Evolutionary conservation across 2,888 invertebrate genomes (phyloP).

Genomic region (Agelastica alni): DNA sequence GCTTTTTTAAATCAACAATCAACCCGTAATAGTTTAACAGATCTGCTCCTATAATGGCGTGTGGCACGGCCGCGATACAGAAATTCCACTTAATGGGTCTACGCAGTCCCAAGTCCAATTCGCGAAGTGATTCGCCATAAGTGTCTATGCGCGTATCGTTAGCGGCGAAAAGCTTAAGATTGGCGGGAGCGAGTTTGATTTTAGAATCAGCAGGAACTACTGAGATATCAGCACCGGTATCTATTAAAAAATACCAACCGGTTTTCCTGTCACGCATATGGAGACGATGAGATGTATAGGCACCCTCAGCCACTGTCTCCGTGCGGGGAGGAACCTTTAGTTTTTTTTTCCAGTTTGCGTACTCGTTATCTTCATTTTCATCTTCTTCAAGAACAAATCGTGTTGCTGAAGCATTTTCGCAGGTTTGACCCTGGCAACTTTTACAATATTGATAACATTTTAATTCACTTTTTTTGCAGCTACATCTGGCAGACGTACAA

Average conservation of each 20-base stretch:
- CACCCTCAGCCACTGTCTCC: not conserved
- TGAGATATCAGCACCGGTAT: conserved; percentile 12
- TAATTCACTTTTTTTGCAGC: too few relatives aligned
- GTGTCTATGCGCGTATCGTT: conserved; percentile 1
- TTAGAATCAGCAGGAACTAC: not conserved
- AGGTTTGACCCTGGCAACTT: too few relatives aligned
- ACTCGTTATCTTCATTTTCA: too few relatives aligned
- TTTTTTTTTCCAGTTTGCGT: not conserved
- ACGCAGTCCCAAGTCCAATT: not conserved
- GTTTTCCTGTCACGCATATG: not conserved
- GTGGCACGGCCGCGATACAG: not conserved
- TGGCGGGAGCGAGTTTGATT: not conserved
- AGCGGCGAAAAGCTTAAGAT: conserved; percentile 5
- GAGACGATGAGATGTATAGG: not conserved
- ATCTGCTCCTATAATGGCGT: too few relatives aligned
- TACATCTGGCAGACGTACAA: too few relatives aligned
- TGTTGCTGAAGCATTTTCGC: too few relatives aligned
- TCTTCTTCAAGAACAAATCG: too few relatives aligned
- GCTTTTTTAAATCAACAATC: not conserved
- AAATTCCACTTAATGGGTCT: conserved; percentile 6
- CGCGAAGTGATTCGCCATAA: not conserved
- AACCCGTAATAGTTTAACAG: not conserved
- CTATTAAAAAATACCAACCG: not conserved
- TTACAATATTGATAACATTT: too few relatives aligned
- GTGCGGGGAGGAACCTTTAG: not conserved